Conservation (phyloP, 2,113 vertebrate species). For the Phodopus roborovskii region DNA sequence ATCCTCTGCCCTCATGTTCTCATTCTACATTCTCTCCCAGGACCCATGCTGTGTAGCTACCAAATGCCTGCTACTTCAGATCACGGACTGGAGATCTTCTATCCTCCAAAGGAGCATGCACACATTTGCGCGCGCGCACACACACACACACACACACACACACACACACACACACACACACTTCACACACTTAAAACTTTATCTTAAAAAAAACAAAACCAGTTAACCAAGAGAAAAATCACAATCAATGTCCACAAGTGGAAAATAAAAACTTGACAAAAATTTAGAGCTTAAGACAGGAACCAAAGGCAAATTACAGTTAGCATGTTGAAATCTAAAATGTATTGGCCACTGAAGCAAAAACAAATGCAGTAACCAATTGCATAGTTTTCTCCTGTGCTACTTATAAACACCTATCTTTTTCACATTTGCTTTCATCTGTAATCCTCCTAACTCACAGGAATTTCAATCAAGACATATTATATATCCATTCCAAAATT, state of each 20-base stretch:
- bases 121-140: no score
- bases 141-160: no score
- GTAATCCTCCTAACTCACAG: neutral
- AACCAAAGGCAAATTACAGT: neutral
- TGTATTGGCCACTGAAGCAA: neutral
- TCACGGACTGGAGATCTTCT: no score
- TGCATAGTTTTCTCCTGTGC: neutral
- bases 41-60: no score
- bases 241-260: neutral
- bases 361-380: neutral
- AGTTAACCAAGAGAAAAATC: neutral
- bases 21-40: no score
- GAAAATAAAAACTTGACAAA: neutral
- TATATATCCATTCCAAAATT: neutral
- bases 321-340: neutral
- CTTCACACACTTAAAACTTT: neutral
- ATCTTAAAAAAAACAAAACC: neutral
- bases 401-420: neutral
- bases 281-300: neutral
- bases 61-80: no score
- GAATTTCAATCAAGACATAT: neutral
- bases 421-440: accelerated
- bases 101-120: no score
- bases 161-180: neutral
- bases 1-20: no score